Evolutionary conservation across 2,797 vertebrate species (phyloP), one percentile per base, ranked within the genome.

Genomic region (Cynodonichthys magdalenae): DNA sequence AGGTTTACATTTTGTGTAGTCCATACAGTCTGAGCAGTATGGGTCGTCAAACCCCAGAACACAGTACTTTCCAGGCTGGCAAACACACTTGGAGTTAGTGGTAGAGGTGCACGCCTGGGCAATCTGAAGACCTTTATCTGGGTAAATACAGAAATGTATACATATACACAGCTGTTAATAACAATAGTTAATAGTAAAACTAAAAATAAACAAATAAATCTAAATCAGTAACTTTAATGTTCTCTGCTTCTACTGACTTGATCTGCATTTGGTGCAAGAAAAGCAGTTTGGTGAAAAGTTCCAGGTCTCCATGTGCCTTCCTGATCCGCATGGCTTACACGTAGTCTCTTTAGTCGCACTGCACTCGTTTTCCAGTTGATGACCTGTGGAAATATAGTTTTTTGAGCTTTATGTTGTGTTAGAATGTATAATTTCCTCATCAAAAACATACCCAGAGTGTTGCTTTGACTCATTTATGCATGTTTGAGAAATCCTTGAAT

Each of bases 1-100:
- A 42, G n/a, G 17, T 60, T 0, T 45, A 69, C 93, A 94, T 1
- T 0, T 0, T 2, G 0, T 76, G 64, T 90, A 81, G 15, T 0
- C 48, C 0, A 0, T 1, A 57, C 93, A 94, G 0, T 12, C 12
- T 12, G 1, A 0, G 48, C 93, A 94, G 66, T 24, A 28, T 0
- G 5, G 28, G 0, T 19, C 0, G 0, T 51, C 5, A 31, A 5
- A 61, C 0, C 0, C 44, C 0, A 80, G 0, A 0, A 0, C 0
- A 72, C 92, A 94, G 57, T 9, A 93, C 69, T 0, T 83, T 36
- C 83, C 90, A 19, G 80, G 31, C 45, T n/a, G 39, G 70, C 93
- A 94, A 11, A 0, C 15, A 75, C 93, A 94, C 46, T 0, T 77
- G 24, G 89, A 5, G 1, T 2, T 51, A 39, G 3, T 59, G 19